These are phyloP conservation scores for Drosophila buzzatii DNA, from an alignment of 2,888 invertebrate genomes.

Conservation along the genomic window DNA sequence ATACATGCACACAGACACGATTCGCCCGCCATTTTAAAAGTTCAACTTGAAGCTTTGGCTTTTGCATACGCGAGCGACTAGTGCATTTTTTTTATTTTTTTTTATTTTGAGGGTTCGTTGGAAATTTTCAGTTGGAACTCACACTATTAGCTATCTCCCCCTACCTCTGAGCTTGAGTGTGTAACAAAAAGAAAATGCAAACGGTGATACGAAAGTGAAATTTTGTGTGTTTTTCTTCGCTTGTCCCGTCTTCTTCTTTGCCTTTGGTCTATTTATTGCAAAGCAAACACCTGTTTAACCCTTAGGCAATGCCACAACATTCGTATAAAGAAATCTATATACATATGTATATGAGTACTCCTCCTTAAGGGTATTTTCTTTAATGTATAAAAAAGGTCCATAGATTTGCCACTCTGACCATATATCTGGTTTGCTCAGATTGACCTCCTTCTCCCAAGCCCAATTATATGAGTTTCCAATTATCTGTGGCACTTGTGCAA, in stretches of 20 bases:
- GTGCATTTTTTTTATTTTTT: slow-evolving; percentile 24
- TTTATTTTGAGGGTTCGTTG: slow-evolving; percentile 23
- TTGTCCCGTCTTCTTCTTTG: slow-evolving; percentile 41
- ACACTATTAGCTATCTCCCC: slow-evolving; percentile 17
- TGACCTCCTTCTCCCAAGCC: slow-evolving; percentile 27
- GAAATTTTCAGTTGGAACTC: slow-evolving; percentile 30
- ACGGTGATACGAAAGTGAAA: slow-evolving; percentile 58
- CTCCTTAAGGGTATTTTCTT: background rate
- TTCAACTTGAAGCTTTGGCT: slow-evolving; percentile 63
- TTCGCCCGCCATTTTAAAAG: slow-evolving; percentile 73
- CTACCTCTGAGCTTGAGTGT: slow-evolving; percentile 13
- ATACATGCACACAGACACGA: slow-evolving; percentile 12
- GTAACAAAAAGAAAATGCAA: slow-evolving; percentile 38
- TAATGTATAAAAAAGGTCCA: slow-evolving; percentile 14
- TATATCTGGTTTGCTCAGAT: background rate
- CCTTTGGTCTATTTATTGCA: slow-evolving; percentile 53
- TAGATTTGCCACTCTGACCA: background rate
- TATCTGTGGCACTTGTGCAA: slow-evolving; percentile 31
- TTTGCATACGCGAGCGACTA: slow-evolving; percentile 39
- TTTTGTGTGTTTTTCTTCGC: slow-evolving; percentile 37
- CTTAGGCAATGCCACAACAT: slow-evolving; percentile 16
- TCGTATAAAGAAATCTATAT: background rate
- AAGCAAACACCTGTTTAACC: slow-evolving; percentile 51
- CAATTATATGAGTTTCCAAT: slow-evolving; percentile 38
- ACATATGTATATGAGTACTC: background rate